These are phyloP conservation scores for Listronotus bonariensis DNA, from an alignment of 1,140 invertebrate genomes.

Conservation along the genomic window DNA sequence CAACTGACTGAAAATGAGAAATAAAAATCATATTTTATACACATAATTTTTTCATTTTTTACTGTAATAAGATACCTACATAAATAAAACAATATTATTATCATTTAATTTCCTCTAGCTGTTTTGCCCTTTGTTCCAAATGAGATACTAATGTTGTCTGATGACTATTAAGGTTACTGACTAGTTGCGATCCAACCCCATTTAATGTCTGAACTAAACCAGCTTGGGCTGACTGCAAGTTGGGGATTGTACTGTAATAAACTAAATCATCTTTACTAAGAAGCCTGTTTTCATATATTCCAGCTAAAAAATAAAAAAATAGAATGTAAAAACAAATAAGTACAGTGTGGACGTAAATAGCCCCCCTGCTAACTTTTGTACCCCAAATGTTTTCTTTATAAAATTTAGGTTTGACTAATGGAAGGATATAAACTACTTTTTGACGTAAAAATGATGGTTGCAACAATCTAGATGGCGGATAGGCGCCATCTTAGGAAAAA, in stretches of 20 bases:
- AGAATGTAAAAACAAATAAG: background rate
- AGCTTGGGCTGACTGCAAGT: constrained; percentile 63
- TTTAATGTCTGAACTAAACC: constrained; percentile 68
- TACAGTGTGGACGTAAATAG: no score
- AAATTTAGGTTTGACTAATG: no score
- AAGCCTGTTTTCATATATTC: constrained; percentile 68
- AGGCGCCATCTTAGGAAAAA: no score
- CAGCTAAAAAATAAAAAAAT: constrained; percentile 62
- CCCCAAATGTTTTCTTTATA: no score
- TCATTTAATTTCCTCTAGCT: constrained; percentile 41
- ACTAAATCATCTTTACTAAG: constrained; percentile 68
- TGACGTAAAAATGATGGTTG: no score
- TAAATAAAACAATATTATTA: background rate
- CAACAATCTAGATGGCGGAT: no score
- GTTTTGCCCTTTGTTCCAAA: constrained; percentile 47
- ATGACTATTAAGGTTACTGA: constrained; percentile 68
- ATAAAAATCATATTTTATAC: no score
- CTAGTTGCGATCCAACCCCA: constrained; percentile 64
- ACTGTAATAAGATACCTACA: background rate
- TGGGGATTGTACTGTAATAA: constrained; percentile 65
- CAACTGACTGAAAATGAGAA: constrained; percentile 21
- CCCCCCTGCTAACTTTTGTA: no score
- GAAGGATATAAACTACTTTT: no score
- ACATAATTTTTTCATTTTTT: background rate
- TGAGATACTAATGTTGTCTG: constrained; percentile 68